Evolutionary conservation across 2,888 invertebrate species (phyloP).

Genomic region (Laothoe populi): DNA sequence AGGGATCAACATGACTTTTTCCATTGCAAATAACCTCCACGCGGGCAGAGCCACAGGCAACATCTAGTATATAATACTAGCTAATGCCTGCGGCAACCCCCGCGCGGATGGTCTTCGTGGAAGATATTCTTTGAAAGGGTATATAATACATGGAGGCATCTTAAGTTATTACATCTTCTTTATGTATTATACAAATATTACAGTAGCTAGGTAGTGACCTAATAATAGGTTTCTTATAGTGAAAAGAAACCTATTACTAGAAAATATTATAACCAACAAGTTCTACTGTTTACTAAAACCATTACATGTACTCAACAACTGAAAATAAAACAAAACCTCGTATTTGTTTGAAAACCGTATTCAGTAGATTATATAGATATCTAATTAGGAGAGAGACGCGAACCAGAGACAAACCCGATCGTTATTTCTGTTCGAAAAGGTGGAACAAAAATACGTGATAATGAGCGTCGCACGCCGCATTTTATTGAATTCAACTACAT

Average conservation of each 20-base stretch:
- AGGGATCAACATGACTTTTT: no score
- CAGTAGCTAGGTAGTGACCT: no score
- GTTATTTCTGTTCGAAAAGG: slow-evolving; percentile 58
- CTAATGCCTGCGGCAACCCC: no score
- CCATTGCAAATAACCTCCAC: no score
- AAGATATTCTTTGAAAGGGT: no score
- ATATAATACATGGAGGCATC: no score
- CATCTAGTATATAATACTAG: no score
- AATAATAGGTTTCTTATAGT: no score
- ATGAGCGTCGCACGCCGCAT: slow-evolving; percentile 36
- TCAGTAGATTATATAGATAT: slow-evolving; percentile 43
- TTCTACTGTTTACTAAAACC: slow-evolving; percentile 26
- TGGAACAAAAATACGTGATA: slow-evolving; percentile 49
- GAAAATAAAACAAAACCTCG: slow-evolving; percentile 30
- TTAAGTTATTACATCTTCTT: no score
- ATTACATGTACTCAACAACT: slow-evolving; percentile 29
- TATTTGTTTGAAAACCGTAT: slow-evolving; percentile 41
- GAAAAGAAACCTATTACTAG: no score
- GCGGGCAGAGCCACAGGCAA: no score
- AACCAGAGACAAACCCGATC: slow-evolving; percentile 40
- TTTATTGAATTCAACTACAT: slow-evolving; percentile 30
- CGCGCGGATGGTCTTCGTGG: not conserved
- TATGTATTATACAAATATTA: no score
- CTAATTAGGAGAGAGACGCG: slow-evolving; percentile 42
- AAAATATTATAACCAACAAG: not conserved